These are phyloP conservation scores for Caenorhabditis sp. DNA, from an alignment of 2,888 invertebrate genomes.

Conservation along the genomic window DNA sequence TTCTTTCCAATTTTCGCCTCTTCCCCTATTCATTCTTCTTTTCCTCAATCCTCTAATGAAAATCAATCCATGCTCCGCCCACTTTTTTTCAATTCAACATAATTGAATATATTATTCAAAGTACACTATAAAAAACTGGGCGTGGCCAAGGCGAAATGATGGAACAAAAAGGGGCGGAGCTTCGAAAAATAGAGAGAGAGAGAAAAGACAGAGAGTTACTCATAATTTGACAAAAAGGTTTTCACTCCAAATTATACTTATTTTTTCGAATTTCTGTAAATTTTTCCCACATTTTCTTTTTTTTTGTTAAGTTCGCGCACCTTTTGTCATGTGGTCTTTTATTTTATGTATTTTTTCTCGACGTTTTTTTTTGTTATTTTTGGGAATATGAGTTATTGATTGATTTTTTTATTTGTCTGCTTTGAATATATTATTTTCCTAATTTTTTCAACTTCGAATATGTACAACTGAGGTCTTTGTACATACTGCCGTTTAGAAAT, in stretches of 20 bases:
- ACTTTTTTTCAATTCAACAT: neutral
- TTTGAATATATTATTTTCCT: no score
- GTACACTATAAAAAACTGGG: neutral
- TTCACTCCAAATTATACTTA: neutral
- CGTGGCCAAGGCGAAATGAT: neutral
- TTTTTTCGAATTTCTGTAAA: neutral
- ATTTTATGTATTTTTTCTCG: neutral
- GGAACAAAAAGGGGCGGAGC: neutral
- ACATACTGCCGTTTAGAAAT: no score
- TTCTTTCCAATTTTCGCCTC: neutral
- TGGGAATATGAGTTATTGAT: no score
- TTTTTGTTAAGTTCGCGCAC: neutral
- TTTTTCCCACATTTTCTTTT: neutral
- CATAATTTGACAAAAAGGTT: neutral
- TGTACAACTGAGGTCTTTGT: no score
- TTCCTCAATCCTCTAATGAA: neutral
- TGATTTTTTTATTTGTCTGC: no score
- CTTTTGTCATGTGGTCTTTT: neutral
- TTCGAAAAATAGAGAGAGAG: neutral
- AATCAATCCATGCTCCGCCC: neutral
- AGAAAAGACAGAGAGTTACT: neutral
- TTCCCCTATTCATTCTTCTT: neutral
- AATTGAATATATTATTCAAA: constrained; percentile 1
- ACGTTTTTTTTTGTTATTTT: no score
- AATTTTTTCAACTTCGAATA: no score